Evolutionary conservation across 2,888 invertebrate genomes (phyloP), one percentile per base, ranked within the genome.

Genomic region (Linnaemya tessellans): DNA sequence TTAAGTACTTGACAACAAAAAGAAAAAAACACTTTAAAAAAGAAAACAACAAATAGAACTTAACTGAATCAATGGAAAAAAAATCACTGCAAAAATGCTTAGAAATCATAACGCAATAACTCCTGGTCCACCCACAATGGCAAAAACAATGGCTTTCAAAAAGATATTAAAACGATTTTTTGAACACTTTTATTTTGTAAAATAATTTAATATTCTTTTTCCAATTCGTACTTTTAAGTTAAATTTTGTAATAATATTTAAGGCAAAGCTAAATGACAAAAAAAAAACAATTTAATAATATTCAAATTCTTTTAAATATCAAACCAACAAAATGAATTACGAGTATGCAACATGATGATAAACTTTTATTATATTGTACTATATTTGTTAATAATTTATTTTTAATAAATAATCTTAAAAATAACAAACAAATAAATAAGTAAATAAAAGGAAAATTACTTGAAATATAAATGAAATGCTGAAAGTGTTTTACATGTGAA

Each of bases 311-410:
- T 65, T 60, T 71, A 58, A 68, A 62, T 54, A 64, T 64, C 67
- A 73, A 68, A 83, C n/a, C 43, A 73, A 75, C 35, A 38, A 62
- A 67, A 68, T 25, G 20, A 71, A 46, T 15, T 7, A 41, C 1
- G 20, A 49, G 70, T 62, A 41, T 41, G 41, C 8, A 49, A 38
- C 13, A 62, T 43, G 13, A 70, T 65, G 70, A 85, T 30, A 71
- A 73, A 70, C 18, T 80, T 77, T 60, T 83, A 84, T 80, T 80
- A 83, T 49, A 75, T 67, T 85, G 83, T 80, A 84, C 49, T 79
- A 85, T 80, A 87, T 83, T 83, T 87, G 83, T 84, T 83, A 84
- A 75, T 77, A 83, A 84, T 84, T 83, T 80, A 80, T 80, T 84
- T 77, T 84, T 86, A 78, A 82, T 82, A 73, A 84, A 82, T 82